Evolutionary conservation across 2,113 vertebrate genomes (phyloP), one percentile per base, ranked within the genome.

Genomic region (Epinephelus cyanopodus): DNA sequence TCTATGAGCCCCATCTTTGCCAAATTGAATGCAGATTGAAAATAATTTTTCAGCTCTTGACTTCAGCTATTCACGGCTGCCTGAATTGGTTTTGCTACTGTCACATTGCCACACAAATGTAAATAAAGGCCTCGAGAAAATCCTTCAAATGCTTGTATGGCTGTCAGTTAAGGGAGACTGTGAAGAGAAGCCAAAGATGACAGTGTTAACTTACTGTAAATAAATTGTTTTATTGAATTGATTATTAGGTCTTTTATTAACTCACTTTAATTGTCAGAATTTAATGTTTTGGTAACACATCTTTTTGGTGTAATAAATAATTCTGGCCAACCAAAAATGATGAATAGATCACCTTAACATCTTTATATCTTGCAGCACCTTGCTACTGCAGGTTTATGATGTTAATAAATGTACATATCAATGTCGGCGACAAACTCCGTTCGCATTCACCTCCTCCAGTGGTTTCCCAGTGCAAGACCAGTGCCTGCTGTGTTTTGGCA

Each of bases 401-500:
- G 64, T 56, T 12, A 23, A 74, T 52, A 54, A 73, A 78, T 76
- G 45, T 72, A 68, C 12, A 79, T 77, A 72, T 85, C 50, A 71
- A 69, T 71, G 62, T 79, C 65, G 78, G 37, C 62, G 52, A 14
- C 53, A n/a, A 81, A 75, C 33, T 74, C 48, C 62, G 47, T 81
- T 76, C 37, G 56, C 4, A 19, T 50, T 91, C 60, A 79, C 82
- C 85, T 89, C 78, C 58, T 71, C 73, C 82, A 61, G 77, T 90
- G 89, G 93, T 90, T 94, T 92, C 79, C 93, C 96, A 94, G 96
- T 96, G 95, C 95, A 95, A 96, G 97, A 97, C 97, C 96, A 94
- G 96, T 95, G 96, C 97, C 97, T 95, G 98, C 98, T 99, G 97
- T 96, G 97, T 97, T 99, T 98, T 99, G 98, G 97, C 97, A 99